phyloP scores from a whole-genome alignment of 2,888 invertebrate species.

The Thera britannica region DNA sequence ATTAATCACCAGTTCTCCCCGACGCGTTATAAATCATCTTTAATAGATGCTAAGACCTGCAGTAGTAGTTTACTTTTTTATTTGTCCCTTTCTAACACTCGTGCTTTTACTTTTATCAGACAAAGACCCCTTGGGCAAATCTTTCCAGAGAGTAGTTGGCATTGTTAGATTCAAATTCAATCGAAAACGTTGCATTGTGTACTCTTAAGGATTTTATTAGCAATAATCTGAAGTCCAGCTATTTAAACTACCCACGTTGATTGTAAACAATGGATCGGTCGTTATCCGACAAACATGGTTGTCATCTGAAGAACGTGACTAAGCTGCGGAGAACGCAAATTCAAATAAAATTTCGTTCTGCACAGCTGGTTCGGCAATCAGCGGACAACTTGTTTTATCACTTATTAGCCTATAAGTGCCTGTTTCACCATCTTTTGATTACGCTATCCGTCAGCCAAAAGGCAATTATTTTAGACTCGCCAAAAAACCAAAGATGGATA shows the following conservation, averaged over 20 bases:
- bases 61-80: background rate
- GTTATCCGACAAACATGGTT: background rate
- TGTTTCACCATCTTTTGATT: no score
- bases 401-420: no score
- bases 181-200: background rate
- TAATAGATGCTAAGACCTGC: no score
- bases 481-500: no score
- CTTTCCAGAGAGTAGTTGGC: background rate
- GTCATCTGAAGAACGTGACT: background rate
- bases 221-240: no score
- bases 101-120: background rate
- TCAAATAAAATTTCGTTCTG: background rate
- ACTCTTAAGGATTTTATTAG: background rate
- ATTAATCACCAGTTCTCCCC: no score
- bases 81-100: background rate
- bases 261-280: no score
- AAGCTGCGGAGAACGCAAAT: background rate
- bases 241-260: no score
- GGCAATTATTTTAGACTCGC: no score
- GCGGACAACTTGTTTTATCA: background rate
- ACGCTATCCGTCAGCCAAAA: no score
- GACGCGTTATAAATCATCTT: no score
- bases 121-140: background rate
- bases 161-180: background rate
- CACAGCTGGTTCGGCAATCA: background rate